A percentile compares a stretch with the other conserved stretches of the same genome.
These are phyloP conservation scores for Ctenochaetus hawaiiensis DNA, from an alignment of 2,797 vertebrate genomes.

Conservation along the genomic window DNA sequence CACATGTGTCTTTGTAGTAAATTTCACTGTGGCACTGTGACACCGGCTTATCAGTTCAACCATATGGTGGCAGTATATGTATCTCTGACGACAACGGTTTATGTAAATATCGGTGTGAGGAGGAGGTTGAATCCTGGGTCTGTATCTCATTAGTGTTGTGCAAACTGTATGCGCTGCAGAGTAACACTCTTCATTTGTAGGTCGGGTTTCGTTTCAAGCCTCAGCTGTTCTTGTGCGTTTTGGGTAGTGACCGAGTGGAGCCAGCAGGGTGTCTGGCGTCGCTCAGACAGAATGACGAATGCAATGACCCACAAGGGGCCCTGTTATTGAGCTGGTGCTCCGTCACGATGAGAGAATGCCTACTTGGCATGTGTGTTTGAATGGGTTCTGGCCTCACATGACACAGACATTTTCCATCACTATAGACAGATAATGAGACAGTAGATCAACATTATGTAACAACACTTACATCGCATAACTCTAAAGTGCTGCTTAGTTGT, in stretches of 20 bases:
- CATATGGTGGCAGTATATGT: background rate
- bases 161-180: conserved; percentile 6
- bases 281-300: conserved; percentile 32
- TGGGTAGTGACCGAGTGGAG: conserved; percentile 50
- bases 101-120: conserved; percentile 15
- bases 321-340: conserved; percentile 33
- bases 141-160: background rate
- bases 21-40: conserved; percentile 5
- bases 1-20: conserved; percentile 27
- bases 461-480: background rate
- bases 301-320: conserved; percentile 35
- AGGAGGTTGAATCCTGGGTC: conserved; percentile 24
- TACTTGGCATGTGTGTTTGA: conserved; percentile 20
- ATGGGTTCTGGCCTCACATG: conserved; percentile 6
- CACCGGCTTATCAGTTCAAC: conserved; percentile 11
- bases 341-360: conserved; percentile 26
- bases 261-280: conserved; percentile 35
- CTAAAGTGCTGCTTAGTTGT: background rate
- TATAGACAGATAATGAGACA: conserved; percentile 6
- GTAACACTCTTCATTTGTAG: conserved; percentile 16
- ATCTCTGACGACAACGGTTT: background rate
- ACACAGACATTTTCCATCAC: conserved; percentile 8
- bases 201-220: conserved; percentile 27
- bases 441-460: background rate
- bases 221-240: conserved; percentile 49